Conservation (phyloP, 2,113 vertebrate species). For the Crotalus tigris region DNA sequence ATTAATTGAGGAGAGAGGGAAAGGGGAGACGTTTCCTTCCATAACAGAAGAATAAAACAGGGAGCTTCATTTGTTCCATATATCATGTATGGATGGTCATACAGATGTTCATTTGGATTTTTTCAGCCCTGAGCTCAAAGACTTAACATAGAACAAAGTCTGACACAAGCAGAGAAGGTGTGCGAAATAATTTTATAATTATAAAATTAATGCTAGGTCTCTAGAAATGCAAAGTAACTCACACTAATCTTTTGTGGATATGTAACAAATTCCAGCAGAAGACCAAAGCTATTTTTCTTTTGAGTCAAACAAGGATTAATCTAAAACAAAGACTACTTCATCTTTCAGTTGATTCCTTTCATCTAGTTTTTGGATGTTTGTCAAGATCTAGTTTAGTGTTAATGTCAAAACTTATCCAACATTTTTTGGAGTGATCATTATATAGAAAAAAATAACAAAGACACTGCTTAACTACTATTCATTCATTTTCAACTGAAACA, state of each 20-base stretch:
- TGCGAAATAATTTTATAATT: background rate
- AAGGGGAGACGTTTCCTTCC: background rate
- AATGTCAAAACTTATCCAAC: background rate
- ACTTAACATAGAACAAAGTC: background rate
- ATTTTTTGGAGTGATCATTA: background rate
- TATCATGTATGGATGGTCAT: background rate
- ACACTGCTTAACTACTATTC: background rate
- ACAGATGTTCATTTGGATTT: background rate
- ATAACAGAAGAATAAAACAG: background rate
- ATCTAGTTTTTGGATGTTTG: background rate
- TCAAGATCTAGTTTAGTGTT: background rate
- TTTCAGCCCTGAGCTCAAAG: background rate
- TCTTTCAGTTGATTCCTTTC: background rate
- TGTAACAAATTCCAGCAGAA: background rate
- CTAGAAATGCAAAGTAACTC: background rate
- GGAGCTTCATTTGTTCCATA: background rate
- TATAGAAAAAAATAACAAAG: background rate
- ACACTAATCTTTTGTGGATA: conserved; percentile 7
- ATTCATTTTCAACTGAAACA: background rate
- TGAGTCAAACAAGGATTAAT: conserved; percentile 5
- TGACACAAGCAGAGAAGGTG: background rate
- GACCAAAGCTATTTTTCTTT: background rate
- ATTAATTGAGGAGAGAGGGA: background rate
- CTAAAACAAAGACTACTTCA: background rate
- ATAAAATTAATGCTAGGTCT: conserved; percentile 1